Percentiles rank a stretch among this genome's conserved stretches.
Conservation (phyloP, 2,113 vertebrate genomes). For the Chionodraco myersi region DNA sequence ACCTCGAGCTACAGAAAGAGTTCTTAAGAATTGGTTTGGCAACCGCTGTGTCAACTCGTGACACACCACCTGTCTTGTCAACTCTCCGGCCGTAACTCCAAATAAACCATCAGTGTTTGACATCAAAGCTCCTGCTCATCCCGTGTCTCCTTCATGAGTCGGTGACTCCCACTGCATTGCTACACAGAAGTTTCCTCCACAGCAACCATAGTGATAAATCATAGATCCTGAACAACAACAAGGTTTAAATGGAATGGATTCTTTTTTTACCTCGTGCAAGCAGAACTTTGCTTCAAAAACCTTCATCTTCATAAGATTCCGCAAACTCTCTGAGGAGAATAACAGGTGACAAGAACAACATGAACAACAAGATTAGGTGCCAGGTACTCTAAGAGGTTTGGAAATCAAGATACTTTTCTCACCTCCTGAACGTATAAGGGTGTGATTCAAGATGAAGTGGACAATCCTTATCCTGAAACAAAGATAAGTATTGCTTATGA, state of each 20-base stretch:
- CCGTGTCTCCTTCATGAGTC: too few species aligned
- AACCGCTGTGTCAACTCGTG: too few species aligned
- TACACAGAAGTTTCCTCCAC: too few species aligned
- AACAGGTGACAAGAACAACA: conserved; percentile 16
- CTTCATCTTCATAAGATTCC: conserved; percentile 81
- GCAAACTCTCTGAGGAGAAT: conserved; percentile 79
- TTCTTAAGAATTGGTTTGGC: too few species aligned
- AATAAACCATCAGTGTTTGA: too few species aligned
- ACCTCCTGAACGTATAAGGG: conserved; percentile 74
- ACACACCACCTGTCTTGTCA: too few species aligned
- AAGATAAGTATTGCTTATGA: conserved; percentile 5
- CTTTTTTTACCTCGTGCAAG: conserved; percentile 88
- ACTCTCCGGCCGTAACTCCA: too few species aligned
- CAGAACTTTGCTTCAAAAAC: conserved; percentile 90
- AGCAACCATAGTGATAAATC: neutral
- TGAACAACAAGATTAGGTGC: neutral
- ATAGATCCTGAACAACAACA: neutral
- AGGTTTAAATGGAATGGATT: neutral
- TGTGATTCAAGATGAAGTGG: conserved; percentile 87
- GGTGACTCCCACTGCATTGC: too few species aligned
- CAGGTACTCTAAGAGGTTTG: neutral
- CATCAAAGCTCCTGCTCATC: too few species aligned
- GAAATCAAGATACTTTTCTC: neutral
- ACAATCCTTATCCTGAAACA: conserved; percentile 90
- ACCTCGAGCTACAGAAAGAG: too few species aligned